Conservation (phyloP, 1,140 invertebrate species). For the Hormaphis cornu region DNA sequence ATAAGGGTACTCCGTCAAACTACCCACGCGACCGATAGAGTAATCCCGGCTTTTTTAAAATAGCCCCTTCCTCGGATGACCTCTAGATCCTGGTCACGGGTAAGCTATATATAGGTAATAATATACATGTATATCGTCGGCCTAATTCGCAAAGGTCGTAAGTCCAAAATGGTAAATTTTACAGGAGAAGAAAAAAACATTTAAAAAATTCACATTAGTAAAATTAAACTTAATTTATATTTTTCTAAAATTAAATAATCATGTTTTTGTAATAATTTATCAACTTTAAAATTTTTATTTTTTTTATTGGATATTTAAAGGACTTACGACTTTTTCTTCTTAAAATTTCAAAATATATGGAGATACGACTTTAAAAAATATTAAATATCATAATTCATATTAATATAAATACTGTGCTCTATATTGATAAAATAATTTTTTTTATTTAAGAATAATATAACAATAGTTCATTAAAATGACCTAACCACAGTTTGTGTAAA, state of each 20-base stretch:
- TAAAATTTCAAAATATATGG: not conserved
- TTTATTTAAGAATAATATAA: no score
- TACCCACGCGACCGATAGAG: no score
- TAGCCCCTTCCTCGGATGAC: no score
- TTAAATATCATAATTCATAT: constrained; percentile 4
- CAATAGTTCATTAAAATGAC: no score
- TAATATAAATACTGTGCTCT: no score
- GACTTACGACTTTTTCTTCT: constrained; percentile 7
- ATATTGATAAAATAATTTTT: no score
- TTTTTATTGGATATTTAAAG: not conserved
- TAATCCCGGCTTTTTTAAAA: no score
- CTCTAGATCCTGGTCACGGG: no score
- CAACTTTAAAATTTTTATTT: not conserved
- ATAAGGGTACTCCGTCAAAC: no score
- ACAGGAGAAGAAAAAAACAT: constrained; percentile 6
- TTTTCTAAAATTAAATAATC: not conserved
- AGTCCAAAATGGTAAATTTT: not conserved
- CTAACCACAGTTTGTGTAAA: no score
- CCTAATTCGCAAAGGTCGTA: not conserved
- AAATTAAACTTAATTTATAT: not conserved
- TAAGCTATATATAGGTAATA: no score
- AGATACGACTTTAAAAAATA: not conserved
- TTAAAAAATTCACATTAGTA: not conserved
- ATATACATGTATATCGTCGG: not conserved
- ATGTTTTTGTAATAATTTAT: not conserved